Evolutionary conservation across 92 coral and sea anemone species (phyloP), one percentile per base, ranked within the genome.

Genomic region (Zoanthus sociatus): DNA sequence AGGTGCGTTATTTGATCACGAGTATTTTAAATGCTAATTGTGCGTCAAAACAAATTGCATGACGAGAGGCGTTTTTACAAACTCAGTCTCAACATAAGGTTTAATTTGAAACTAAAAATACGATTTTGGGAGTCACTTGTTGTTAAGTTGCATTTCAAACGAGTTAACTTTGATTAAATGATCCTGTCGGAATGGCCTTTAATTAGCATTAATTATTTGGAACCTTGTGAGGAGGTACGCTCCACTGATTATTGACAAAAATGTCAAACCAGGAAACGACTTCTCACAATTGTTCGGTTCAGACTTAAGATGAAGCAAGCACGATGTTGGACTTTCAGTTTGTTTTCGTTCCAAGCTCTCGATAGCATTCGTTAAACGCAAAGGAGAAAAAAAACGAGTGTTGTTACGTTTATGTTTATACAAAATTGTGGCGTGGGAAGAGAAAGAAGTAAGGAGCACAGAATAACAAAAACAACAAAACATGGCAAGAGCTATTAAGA

Each of bases 401-500:
- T 17, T 63, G 30, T 30, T 69, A 69, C 17, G 45, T 26, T 69
- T 15, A 31, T 69, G 17, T 69, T 69, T 69, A 69, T 69, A 46
- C 74, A 69, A 32, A 30, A 31, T 26, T 4, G 6, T 10, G 13
- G 11, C 8, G 42, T 46, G 31, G 74, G 16, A 30, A 13, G 42
- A 12, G 12, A 33, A 44, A 26, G 31, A 9, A 3, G 0, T 37
- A 37, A 69, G 42, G 17, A 9, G 33, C 45, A 69, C 6, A 5
- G 42, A 69, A 16, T 31, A 10, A 9, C 55, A 69, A 69, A 69
- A 14, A 63, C 2, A 63, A 17, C 9, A 17, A 16, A 63, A 5
- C 61, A 81, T 81, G 85, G 85, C 85, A 5, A 50, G 1, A 5
- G 74, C 85, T 5, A 31, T 81, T 6, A 46, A 64, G 15, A 67